These are phyloP conservation scores for Hydrolagus affinis DNA, from an alignment of 2,113 vertebrate species.

Conservation along the genomic window DNA sequence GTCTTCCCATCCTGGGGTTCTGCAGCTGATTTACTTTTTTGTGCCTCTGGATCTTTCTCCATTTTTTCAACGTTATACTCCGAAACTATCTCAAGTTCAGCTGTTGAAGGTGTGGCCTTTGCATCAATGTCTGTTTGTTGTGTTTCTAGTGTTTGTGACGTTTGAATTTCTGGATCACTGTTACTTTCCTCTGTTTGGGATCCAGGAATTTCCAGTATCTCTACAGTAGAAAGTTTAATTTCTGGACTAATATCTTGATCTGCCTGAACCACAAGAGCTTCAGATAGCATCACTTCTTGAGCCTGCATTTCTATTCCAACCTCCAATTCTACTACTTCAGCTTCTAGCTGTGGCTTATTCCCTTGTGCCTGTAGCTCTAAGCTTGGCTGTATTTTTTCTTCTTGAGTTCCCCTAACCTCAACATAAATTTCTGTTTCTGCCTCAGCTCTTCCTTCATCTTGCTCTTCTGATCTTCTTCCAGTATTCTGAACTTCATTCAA, in stretches of 20 bases:
- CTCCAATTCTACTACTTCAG: background rate
- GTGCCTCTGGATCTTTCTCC: background rate
- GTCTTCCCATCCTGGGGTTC: background rate
- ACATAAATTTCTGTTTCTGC: background rate
- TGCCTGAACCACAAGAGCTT: too few relatives aligned
- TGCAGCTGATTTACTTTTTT: background rate
- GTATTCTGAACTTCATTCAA: slow-evolving; percentile 6
- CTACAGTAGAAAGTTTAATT: too few relatives aligned
- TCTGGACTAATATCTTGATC: too few relatives aligned
- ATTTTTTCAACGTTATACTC: too few relatives aligned
- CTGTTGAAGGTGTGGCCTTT: background rate
- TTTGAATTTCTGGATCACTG: too few relatives aligned
- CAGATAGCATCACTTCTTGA: background rate
- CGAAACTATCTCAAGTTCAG: too few relatives aligned
- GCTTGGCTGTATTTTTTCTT: background rate
- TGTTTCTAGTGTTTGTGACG: background rate
- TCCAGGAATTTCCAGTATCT: too few relatives aligned
- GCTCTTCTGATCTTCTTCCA: too few relatives aligned
- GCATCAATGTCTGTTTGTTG: background rate
- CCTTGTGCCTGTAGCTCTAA: background rate
- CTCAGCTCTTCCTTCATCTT: background rate
- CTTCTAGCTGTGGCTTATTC: background rate
- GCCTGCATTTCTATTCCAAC: background rate
- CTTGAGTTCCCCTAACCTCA: background rate
- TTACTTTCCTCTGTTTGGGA: too few relatives aligned